These are phyloP conservation scores for Drosophila kanapiae DNA, from an alignment of 1,140 invertebrate species.

Conservation along the genomic window DNA sequence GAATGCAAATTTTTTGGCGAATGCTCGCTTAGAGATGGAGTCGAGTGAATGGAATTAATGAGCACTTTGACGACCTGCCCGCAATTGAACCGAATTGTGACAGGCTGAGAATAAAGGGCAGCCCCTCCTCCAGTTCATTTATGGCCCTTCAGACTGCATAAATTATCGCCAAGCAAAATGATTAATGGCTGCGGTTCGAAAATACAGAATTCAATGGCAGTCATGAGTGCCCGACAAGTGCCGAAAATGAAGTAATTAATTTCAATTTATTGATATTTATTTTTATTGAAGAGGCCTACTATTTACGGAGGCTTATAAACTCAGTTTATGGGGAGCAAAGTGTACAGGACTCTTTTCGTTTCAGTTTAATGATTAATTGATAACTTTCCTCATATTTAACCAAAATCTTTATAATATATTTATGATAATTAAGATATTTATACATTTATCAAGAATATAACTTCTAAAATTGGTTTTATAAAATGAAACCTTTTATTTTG, in stretches of 20 bases:
- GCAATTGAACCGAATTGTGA: conserved; percentile 61
- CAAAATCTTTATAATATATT: too few relatives aligned
- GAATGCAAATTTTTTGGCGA: conserved; percentile 36
- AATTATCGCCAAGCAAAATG: conserved; percentile 37
- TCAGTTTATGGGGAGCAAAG: neutral
- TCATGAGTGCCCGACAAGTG: conserved; percentile 27
- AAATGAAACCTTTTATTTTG: neutral
- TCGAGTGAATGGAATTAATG: conserved; percentile 56
- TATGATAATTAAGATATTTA: neutral
- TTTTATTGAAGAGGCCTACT: neutral
- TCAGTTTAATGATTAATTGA: too few relatives aligned
- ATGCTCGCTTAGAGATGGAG: conserved; percentile 29
- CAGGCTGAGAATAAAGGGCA: conserved; percentile 19
- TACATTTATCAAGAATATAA: neutral
- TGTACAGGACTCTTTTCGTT: neutral
- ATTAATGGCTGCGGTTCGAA: conserved; percentile 29
- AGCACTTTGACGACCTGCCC: conserved; percentile 52
- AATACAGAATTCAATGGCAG: conserved; percentile 21
- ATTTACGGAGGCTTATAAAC: neutral
- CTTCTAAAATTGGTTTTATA: too few relatives aligned
- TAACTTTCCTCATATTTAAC: too few relatives aligned
- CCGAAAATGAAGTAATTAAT: conserved; percentile 24
- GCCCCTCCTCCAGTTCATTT: neutral
- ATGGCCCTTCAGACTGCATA: conserved; percentile 28
- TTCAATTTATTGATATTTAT: conserved; percentile 24